Percentiles rank a stretch among this genome's conserved stretches.
These are phyloP conservation scores for Odontamblyopus rebecca DNA, from an alignment of 2,797 vertebrate species.

Conservation along the genomic window DNA sequence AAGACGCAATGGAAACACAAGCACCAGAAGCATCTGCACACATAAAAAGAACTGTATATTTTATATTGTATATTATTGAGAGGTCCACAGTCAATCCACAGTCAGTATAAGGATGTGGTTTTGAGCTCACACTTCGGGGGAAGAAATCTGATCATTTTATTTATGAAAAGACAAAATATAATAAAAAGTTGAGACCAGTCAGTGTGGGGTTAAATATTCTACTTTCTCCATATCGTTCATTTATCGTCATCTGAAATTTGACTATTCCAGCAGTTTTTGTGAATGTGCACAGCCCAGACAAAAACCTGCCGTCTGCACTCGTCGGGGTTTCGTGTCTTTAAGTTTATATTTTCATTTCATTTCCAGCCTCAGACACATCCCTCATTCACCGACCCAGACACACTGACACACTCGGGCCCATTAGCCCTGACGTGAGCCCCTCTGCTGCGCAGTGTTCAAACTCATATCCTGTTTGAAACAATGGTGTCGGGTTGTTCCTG, in stretches of 20 bases:
- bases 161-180: too few species aligned
- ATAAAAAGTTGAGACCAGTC: too few species aligned
- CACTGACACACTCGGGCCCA: constrained; percentile 6
- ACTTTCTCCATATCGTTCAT: not conserved
- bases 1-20: too few species aligned
- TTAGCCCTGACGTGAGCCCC: constrained; percentile 17
- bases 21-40: too few species aligned
- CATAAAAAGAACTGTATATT: too few species aligned
- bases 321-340: constrained; percentile 46
- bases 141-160: too few species aligned
- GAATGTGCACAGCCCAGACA: constrained; percentile 34
- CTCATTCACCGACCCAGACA: constrained; percentile 23
- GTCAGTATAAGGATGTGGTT: too few species aligned
- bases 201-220: too few species aligned
- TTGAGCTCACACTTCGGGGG: too few species aligned
- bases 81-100: too few species aligned
- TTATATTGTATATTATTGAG: too few species aligned
- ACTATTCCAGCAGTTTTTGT: not conserved
- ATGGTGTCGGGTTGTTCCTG: constrained; percentile 14
- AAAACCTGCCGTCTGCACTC: constrained; percentile 54
- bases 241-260: constrained; percentile 1
- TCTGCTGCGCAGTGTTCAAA: constrained; percentile 8
- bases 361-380: constrained; percentile 40
- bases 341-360: constrained; percentile 65
- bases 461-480: constrained; percentile 4